phyloP scores from a whole-genome alignment of 2,797 vertebrate genomes.

The Margarornis squamiger region DNA sequence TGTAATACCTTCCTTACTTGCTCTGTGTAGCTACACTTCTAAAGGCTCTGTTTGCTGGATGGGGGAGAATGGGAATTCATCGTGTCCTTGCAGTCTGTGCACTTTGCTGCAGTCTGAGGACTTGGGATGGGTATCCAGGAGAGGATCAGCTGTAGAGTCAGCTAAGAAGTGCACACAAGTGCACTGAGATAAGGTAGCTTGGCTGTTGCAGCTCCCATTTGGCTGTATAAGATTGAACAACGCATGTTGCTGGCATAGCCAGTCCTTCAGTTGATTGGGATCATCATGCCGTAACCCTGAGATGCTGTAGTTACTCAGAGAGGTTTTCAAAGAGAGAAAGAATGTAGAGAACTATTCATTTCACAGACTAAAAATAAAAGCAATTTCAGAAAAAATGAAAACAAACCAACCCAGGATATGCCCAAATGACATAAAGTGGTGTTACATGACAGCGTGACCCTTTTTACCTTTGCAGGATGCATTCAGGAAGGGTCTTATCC shows the following conservation, averaged over 20 bases:
- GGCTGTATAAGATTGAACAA: neutral
- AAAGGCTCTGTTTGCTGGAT: neutral
- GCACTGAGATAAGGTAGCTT: neutral
- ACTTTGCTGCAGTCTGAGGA: neutral
- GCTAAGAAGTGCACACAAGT: neutral
- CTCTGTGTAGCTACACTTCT: neutral
- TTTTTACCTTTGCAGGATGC: neutral
- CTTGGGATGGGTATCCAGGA: neutral
- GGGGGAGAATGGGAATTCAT: neutral
- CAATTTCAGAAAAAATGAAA: neutral
- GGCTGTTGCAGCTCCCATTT: neutral
- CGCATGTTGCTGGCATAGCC: neutral
- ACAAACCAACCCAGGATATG: neutral
- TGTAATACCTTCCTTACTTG: neutral
- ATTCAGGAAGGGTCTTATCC: neutral
- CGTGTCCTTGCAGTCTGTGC: neutral
- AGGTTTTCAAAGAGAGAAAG: neutral
- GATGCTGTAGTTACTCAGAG: neutral
- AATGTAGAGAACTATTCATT: neutral
- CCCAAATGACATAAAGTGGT: neutral
- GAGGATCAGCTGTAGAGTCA: neutral
- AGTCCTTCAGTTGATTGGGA: neutral
- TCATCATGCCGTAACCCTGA: neutral
- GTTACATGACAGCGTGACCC: neutral
- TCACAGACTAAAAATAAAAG: slow-evolving; percentile 4